Evolutionary conservation across 2,797 vertebrate genomes (phyloP).

Genomic region (Galaxias olidus): DNA sequence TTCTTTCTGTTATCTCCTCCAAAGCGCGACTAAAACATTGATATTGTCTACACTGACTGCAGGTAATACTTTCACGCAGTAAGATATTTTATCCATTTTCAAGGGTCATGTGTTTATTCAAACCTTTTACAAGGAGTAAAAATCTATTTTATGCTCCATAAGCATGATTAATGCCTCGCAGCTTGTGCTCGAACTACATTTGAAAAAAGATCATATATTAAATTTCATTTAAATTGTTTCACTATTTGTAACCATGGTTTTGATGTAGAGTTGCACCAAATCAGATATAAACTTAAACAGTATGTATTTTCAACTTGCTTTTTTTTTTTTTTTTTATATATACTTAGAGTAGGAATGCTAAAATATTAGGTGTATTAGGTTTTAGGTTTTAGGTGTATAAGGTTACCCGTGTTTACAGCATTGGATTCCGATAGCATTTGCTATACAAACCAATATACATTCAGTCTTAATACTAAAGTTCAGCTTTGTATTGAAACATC

Average conservation of each 20-base stretch:
- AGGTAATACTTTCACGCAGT: slow-evolving; percentile 60
- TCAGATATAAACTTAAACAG: too few species aligned
- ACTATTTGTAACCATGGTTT: too few species aligned
- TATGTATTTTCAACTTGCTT: too few species aligned
- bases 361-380: too few species aligned
- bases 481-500: background rate
- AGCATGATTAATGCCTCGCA: slow-evolving; percentile 26
- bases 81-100: slow-evolving; percentile 46
- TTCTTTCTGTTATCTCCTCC: slow-evolving; percentile 41
- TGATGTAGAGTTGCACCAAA: too few species aligned
- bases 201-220: slow-evolving; percentile 19
- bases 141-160: slow-evolving; percentile 38
- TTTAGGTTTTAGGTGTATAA: too few species aligned
- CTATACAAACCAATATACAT: background rate
- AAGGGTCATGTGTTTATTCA: slow-evolving; percentile 48
- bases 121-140: slow-evolving; percentile 19
- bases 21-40: slow-evolving; percentile 43
- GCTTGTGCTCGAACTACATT: slow-evolving; percentile 16
- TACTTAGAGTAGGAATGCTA: too few species aligned
- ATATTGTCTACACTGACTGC: slow-evolving; percentile 51
- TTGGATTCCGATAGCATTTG: background rate
- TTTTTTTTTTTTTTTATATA: too few species aligned
- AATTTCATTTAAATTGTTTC: too few species aligned
- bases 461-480: background rate
- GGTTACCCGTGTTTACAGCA: too few species aligned